A percentile compares a stretch with the other conserved stretches of the same genome.
These are phyloP conservation scores for Bombus fervidus DNA, from an alignment of 1,140 invertebrate species.

Conservation along the genomic window DNA sequence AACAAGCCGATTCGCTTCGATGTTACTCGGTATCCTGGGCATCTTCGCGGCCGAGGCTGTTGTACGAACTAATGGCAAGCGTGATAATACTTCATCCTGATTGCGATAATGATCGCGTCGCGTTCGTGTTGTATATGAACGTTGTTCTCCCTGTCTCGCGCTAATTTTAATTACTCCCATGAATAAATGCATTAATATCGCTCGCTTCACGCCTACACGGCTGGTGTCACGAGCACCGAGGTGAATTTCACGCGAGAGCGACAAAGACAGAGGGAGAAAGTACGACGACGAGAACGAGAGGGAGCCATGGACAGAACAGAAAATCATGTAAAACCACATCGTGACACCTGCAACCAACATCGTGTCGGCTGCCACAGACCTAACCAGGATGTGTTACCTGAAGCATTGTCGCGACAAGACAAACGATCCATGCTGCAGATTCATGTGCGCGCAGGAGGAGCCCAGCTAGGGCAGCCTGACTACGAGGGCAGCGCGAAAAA, in stretches of 20 bases:
- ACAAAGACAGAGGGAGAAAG: no score
- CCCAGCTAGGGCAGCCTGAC: neutral
- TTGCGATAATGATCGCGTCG: constrained; percentile 61
- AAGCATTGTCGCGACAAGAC: constrained; percentile 41
- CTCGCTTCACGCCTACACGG: constrained; percentile 44
- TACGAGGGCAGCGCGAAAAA: no score
- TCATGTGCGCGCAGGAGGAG: neutral
- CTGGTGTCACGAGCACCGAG: neutral
- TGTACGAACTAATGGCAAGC: constrained; percentile 41
- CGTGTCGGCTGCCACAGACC: constrained; percentile 22
- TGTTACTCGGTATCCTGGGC: neutral
- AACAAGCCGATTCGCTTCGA: neutral
- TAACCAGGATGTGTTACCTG: constrained; percentile 44
- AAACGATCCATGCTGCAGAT: constrained; percentile 35
- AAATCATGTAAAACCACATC: constrained; percentile 25
- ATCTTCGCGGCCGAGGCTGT: neutral
- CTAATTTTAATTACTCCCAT: constrained; percentile 68
- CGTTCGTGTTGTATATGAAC: neutral
- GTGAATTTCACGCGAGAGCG: neutral
- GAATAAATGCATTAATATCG: constrained; percentile 67
- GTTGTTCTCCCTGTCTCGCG: constrained; percentile 4
- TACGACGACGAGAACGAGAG: neutral
- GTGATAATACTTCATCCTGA: constrained; percentile 58
- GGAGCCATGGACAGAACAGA: neutral
- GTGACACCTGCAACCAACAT: constrained; percentile 42